A percentile compares a stretch with the other conserved stretches of the same genome.
These are phyloP conservation scores for Phaenicophaeus curvirostris DNA, from an alignment of 2,797 vertebrate species.

Conservation along the genomic window DNA sequence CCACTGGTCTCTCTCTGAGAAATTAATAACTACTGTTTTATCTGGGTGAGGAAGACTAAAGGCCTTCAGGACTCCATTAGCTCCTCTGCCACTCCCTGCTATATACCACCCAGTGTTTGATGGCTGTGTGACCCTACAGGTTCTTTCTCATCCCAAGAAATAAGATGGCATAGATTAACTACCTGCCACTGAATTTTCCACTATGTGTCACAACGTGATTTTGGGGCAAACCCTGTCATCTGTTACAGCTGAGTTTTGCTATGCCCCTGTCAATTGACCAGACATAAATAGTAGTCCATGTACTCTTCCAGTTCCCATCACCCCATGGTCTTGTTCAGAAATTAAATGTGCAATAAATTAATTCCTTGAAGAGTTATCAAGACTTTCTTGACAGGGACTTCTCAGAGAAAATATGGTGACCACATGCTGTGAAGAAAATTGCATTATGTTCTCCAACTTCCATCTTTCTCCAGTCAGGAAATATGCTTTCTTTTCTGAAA, in stretches of 20 bases:
- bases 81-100: not conserved
- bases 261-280: not conserved
- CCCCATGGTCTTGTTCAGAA: not conserved
- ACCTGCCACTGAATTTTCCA: not conserved
- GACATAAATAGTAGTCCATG: not conserved
- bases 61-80: not conserved
- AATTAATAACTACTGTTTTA: not conserved
- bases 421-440: not conserved
- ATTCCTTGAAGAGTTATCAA: not conserved
- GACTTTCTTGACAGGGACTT: not conserved
- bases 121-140: not conserved
- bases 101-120: not conserved
- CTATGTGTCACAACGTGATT: not conserved
- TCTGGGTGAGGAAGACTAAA: not conserved
- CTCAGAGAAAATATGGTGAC: not conserved
- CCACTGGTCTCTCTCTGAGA: not conserved
- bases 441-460: not conserved
- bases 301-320: not conserved
- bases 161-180: not conserved
- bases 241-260: not conserved
- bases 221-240: not conserved
- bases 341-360: not conserved
- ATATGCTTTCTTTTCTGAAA: not conserved
- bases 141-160: not conserved
- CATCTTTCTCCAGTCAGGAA: not conserved